Conservation (phyloP, 1,140 invertebrate genomes). For the Drosophila sechellia region DNA sequence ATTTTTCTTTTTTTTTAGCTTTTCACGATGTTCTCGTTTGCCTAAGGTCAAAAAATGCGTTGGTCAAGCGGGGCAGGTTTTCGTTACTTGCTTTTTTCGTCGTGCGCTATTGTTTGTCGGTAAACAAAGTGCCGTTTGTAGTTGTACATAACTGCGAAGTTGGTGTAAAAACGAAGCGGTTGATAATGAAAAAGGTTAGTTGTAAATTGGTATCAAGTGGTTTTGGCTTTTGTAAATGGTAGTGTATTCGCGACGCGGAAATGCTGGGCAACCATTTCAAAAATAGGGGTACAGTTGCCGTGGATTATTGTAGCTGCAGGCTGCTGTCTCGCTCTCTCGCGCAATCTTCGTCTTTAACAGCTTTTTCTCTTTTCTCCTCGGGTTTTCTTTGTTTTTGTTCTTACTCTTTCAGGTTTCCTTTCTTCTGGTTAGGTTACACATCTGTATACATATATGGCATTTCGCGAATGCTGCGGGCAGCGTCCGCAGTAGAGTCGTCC, state of each 20-base stretch:
- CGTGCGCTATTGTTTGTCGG: slow-evolving; percentile 35
- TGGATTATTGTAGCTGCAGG: slow-evolving; percentile 51
- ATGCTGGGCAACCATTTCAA: slow-evolving; percentile 43
- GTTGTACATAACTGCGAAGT: slow-evolving; percentile 12
- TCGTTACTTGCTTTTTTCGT: slow-evolving; percentile 36
- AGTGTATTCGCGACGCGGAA: slow-evolving; percentile 68
- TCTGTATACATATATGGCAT: slow-evolving; percentile 73
- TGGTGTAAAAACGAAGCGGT: slow-evolving; percentile 28
- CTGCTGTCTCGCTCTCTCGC: slow-evolving; percentile 39
- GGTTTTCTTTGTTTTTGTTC: slow-evolving; percentile 15
- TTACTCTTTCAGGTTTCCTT: slow-evolving; percentile 34
- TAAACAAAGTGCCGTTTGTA: slow-evolving; percentile 39
- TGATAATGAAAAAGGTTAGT: slow-evolving; percentile 38
- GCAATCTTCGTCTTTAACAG: slow-evolving; percentile 38
- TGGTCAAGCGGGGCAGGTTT: slow-evolving; percentile 41
- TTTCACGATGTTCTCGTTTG: slow-evolving; percentile 16
- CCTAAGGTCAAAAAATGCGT: slow-evolving; percentile 52
- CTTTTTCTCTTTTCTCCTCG: slow-evolving; percentile 22
- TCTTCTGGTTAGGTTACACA: slow-evolving; percentile 22
- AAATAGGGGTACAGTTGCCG: slow-evolving; percentile 58
- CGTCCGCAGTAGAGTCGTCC: slow-evolving; percentile 2
- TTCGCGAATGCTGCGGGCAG: slow-evolving; percentile 41
- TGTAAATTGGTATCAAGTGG: slow-evolving; percentile 77
- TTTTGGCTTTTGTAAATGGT: slow-evolving; percentile 67
- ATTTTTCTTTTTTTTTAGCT: slow-evolving; percentile 12